These are phyloP conservation scores for Eupithecia vulgata DNA, from an alignment of 2,888 invertebrate species.

Conservation along the genomic window DNA sequence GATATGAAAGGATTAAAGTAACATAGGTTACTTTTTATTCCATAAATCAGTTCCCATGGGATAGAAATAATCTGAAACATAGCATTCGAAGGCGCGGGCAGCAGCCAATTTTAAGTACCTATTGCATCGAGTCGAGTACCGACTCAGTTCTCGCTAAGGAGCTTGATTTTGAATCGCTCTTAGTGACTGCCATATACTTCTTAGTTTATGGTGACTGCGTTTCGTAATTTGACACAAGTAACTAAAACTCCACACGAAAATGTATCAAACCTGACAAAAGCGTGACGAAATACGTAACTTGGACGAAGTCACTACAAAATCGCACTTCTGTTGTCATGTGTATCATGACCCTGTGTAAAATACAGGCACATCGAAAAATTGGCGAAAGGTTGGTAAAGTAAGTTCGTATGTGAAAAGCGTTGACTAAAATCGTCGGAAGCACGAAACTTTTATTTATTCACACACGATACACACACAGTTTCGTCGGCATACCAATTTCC, in stretches of 20 bases:
- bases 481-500: conserved; percentile 58
- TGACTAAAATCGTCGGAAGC: conserved; percentile 21
- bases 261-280: background rate
- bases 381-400: background rate
- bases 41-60: too few relatives aligned
- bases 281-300: background rate
- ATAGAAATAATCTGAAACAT: too few relatives aligned
- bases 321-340: background rate
- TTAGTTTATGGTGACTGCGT: too few relatives aligned
- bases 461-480: conserved; percentile 56
- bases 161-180: background rate
- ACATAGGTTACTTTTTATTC: too few relatives aligned
- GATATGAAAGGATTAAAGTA: too few relatives aligned
- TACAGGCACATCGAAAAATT: background rate
- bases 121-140: background rate
- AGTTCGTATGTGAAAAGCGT: background rate
- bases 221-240: background rate
- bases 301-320: background rate
- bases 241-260: background rate
- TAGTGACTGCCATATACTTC: too few relatives aligned
- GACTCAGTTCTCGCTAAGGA: background rate
- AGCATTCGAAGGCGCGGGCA: too few relatives aligned
- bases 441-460: conserved; percentile 54
- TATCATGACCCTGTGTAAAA: background rate
- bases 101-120: too few relatives aligned